Conservation (phyloP, 1,140 invertebrate species). For the Vanessa atalanta region DNA sequence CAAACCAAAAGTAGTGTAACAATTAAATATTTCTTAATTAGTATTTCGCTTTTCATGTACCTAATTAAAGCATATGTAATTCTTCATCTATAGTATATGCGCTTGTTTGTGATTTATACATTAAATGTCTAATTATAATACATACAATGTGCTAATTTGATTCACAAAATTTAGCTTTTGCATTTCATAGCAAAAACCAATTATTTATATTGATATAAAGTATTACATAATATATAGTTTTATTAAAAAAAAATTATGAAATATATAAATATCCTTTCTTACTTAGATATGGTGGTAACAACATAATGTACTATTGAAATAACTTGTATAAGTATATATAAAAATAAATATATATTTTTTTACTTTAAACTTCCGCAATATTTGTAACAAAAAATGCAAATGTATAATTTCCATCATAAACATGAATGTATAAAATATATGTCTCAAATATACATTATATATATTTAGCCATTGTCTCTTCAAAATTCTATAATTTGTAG, state of each 20-base stretch:
- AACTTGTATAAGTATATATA: too few relatives aligned
- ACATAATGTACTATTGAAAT: too few relatives aligned
- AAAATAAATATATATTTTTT: not conserved
- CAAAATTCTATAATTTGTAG: conserved; percentile 4
- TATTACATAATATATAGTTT: not conserved
- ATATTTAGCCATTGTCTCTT: not conserved
- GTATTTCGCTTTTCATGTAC: not conserved
- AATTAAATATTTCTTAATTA: not conserved
- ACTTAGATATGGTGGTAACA: too few relatives aligned
- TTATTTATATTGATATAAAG: not conserved
- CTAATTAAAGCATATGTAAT: not conserved
- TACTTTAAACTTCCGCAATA: not conserved
- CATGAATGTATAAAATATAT: too few relatives aligned
- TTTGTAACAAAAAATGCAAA: not conserved
- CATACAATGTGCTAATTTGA: not conserved
- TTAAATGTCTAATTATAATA: conserved; percentile 3
- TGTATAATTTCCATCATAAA: too few relatives aligned
- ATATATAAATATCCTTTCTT: too few relatives aligned
- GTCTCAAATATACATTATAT: not conserved
- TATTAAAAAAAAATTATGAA: too few relatives aligned
- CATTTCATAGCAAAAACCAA: not conserved
- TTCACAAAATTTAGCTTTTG: not conserved
- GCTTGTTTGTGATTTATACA: conserved; percentile 8
- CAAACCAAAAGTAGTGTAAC: not conserved
- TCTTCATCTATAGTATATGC: conserved; percentile 1